These are phyloP conservation scores for Euzetes globulus DNA, from an alignment of 2,888 invertebrate species.

Conservation along the genomic window DNA sequence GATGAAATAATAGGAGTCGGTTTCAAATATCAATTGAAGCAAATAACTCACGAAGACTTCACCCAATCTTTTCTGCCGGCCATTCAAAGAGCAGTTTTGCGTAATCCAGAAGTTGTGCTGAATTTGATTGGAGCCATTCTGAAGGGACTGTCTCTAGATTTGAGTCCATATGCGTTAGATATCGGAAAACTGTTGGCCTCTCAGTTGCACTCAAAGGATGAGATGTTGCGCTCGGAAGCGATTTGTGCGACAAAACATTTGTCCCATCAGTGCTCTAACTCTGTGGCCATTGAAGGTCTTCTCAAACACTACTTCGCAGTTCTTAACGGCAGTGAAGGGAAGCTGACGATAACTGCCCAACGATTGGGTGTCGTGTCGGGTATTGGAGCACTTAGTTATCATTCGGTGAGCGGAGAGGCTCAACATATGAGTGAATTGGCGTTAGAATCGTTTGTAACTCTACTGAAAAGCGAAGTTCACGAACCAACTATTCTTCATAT, in stretches of 20 bases:
- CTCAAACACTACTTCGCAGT: constrained; percentile 62
- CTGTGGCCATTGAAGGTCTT: constrained; percentile 59
- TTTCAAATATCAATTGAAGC: constrained; percentile 35
- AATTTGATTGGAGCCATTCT: constrained; percentile 68
- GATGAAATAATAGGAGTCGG: constrained; percentile 32
- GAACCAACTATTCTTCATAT: constrained; percentile 78
- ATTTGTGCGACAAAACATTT: constrained; percentile 63
- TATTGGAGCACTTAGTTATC: constrained; percentile 64
- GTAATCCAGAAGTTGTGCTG: constrained; percentile 86
- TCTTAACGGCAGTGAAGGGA: constrained; percentile 76
- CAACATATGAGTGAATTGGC: constrained; percentile 58
- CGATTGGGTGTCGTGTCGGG: constrained; percentile 72
- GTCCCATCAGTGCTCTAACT: constrained; percentile 62
- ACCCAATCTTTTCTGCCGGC: constrained; percentile 68
- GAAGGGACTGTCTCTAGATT: constrained; percentile 61
- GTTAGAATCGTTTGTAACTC: constrained; percentile 62
- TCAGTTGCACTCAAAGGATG: constrained; percentile 77
- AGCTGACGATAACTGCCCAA: constrained; percentile 77
- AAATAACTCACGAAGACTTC: constrained; percentile 54
- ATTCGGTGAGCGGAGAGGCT: constrained; percentile 58
- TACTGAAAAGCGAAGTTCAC: constrained; percentile 79
- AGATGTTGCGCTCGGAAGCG: constrained; percentile 64
- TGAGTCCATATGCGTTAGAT: constrained; percentile 46
- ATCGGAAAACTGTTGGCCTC: constrained; percentile 50
- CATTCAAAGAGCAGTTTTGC: constrained; percentile 78